phyloP scores from a whole-genome alignment of 2,888 invertebrate genomes.

The Actias luna region DNA sequence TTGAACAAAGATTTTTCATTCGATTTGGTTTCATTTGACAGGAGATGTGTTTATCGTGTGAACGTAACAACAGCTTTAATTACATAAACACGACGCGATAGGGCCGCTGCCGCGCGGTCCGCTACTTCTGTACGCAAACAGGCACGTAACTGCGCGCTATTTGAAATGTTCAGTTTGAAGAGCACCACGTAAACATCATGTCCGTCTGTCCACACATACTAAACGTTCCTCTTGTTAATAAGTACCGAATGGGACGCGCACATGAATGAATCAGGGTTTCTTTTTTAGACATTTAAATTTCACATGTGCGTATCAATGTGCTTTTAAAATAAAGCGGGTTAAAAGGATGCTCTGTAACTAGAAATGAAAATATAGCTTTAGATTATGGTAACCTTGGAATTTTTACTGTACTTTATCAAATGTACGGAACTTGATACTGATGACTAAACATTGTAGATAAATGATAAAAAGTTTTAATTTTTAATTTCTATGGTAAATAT shows the following conservation, averaged over 20 bases:
- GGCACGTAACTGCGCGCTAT: background rate
- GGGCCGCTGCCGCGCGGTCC: background rate
- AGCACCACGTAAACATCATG: background rate
- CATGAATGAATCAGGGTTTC: background rate
- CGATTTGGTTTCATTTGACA: no score
- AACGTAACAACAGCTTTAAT: background rate
- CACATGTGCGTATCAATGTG: background rate
- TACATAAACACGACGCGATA: background rate
- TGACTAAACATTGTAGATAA: background rate
- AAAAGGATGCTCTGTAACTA: background rate
- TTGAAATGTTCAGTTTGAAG: background rate
- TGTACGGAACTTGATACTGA: background rate
- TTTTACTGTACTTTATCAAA: background rate
- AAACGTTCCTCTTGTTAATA: slow-evolving; percentile 1
- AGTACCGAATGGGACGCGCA: background rate
- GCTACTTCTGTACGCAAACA: background rate
- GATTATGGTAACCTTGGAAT: background rate
- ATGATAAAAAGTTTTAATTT: background rate
- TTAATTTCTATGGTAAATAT: background rate
- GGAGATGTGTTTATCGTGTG: background rate
- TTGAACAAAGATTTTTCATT: no score
- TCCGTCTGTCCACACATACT: background rate
- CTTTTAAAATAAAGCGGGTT: background rate
- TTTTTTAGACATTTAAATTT: background rate
- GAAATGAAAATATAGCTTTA: no score